Evolutionary conservation across 2,113 vertebrate genomes (phyloP).

Genomic region (Labrus mixtus): DNA sequence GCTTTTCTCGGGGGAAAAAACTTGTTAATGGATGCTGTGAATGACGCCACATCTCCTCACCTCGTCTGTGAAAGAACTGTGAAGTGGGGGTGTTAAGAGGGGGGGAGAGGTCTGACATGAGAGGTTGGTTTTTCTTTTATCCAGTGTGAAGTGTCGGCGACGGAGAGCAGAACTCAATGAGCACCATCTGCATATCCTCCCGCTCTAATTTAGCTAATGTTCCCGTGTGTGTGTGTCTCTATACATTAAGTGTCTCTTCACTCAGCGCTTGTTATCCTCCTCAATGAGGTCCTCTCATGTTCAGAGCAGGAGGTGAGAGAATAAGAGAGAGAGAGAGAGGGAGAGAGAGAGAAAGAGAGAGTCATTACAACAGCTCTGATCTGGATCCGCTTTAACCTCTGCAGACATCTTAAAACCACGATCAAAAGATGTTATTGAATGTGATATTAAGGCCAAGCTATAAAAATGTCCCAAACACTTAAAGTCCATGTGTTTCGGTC

Average conservation of each 20-base stretch:
- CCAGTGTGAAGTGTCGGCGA: slow-evolving; percentile 42
- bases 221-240: slow-evolving; percentile 7
- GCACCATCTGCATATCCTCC: slow-evolving; percentile 60
- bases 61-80: slow-evolving; percentile 40
- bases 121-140: neutral
- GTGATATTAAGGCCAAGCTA: no score
- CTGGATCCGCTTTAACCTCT: no score
- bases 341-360: slow-evolving; percentile 25
- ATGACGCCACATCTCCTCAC: slow-evolving; percentile 41
- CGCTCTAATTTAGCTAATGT: slow-evolving; percentile 48
- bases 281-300: slow-evolving; percentile 30
- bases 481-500: no score
- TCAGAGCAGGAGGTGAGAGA: slow-evolving; percentile 12
- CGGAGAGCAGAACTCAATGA: slow-evolving; percentile 60
- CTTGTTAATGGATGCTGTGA: slow-evolving; percentile 6
- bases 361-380: no score
- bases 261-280: slow-evolving; percentile 58
- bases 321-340: neutral
- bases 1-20: neutral
- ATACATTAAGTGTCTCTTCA: slow-evolving; percentile 40
- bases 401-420: no score
- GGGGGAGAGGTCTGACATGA: neutral
- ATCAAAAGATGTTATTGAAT: no score
- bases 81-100: slow-evolving; percentile 1
- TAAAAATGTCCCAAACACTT: no score